phyloP scores from a whole-genome alignment of 2,888 invertebrate genomes.

The Tipula unca region DNA sequence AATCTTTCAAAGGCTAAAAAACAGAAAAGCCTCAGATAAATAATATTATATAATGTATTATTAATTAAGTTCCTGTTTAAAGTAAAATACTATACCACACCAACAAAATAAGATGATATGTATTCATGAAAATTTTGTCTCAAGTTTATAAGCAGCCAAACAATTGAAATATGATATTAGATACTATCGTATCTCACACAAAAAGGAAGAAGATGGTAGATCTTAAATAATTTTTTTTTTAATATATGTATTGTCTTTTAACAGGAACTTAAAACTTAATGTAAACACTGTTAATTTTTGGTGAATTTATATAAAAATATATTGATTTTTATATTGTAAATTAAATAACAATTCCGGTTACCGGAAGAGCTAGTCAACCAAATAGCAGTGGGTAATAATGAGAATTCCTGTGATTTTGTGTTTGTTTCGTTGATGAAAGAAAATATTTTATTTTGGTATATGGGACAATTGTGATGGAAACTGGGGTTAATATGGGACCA shows the following conservation, averaged over 20 bases:
- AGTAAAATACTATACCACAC: not conserved
- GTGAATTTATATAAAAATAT: not conserved
- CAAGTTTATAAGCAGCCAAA: not conserved
- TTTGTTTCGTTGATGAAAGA: not conserved
- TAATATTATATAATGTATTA: not conserved
- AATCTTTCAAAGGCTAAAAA: not conserved
- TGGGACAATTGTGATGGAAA: not conserved
- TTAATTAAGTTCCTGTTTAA: slow-evolving; percentile 15
- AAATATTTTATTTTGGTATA: not conserved
- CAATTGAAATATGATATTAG: not conserved
- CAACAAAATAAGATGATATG: not conserved
- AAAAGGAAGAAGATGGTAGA: not conserved
- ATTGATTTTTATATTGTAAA: not conserved
- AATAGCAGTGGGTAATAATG: not conserved
- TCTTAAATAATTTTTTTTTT: not conserved
- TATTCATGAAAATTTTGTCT: not conserved
- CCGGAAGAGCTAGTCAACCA: not conserved
- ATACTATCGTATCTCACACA: no score
- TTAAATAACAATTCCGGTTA: not conserved
- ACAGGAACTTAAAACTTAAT: not conserved
- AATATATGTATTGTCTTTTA: not conserved
- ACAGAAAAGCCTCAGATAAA: not conserved
- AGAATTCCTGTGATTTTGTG: not conserved
- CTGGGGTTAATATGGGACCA: not conserved
- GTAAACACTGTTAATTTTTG: not conserved